Evolutionary conservation across 2,888 invertebrate species (phyloP), one percentile per base, ranked within the genome.

Genomic region (Leptinotarsa haldemani): DNA sequence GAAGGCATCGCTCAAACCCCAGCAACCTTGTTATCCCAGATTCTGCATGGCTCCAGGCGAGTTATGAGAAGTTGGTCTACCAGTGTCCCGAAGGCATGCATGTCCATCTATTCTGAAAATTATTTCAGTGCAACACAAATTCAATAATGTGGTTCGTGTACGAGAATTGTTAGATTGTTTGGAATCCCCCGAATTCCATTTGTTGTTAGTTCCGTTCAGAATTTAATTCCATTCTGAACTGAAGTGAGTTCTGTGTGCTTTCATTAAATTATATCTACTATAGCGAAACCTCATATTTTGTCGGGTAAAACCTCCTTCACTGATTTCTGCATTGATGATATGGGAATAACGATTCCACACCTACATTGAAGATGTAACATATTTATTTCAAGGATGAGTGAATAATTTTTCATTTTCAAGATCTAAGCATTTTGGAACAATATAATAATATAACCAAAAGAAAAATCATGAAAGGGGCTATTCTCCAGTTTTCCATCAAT

Each of bases 51-150:
- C 72, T 63, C 47, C 22, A 53, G 68, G 69, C 72, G n/a, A 69
- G 72, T 72, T 72, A 25, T 30, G 72, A 69, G 69, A 68, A 68
- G 68, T 68, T 68, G 56, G 56, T 69, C 48, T 63, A 56, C 20
- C 67, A 18, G 47, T 46, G 56, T 68, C 64, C 74, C 18, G 40
- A 68, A 56, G 63, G 66, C 64, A 46, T 63, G 64, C 64, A 70
- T 67, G 70, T 74, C 70, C 74, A 67, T 70, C 67, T 65, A 66
- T 40, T 46, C 70, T 48, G 46, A 63, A 70, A 70, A 70, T 52
- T 52, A 66, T 65, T 48, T 70, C 69, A 46, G 50, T 61, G 63
- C 30, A 61, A 48, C 66, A 70, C 22, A 70, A 73, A 70, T 73
- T 73, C 66, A 70, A 73, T 69, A 66, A 70, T 5, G 70, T 46